Percentiles rank a stretch among this genome's conserved stretches.
Conservation (phyloP, 2,888 invertebrate genomes). For the Syrphus vitripennis region DNA sequence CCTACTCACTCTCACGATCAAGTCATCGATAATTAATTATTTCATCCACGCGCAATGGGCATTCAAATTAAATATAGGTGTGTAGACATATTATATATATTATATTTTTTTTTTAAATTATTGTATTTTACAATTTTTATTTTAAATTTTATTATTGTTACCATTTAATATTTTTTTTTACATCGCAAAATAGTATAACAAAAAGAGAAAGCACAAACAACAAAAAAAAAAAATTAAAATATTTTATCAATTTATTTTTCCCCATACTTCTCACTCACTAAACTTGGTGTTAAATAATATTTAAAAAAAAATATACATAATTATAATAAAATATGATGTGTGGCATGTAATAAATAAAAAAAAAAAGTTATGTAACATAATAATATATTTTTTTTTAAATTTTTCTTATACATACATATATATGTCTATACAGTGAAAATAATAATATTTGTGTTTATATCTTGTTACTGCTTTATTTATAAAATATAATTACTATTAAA, state of each 20-base stretch:
- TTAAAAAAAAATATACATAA: constrained; percentile 20
- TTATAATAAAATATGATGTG: constrained; percentile 20
- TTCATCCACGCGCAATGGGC: constrained; percentile 57
- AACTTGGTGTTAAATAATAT: constrained; percentile 49
- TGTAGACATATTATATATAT: constrained; percentile 48
- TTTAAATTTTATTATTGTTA: constrained; percentile 31
- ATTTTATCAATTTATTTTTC: constrained; percentile 35
- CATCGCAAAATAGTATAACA: constrained; percentile 13
- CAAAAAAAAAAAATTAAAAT: constrained; percentile 8
- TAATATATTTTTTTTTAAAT: not conserved
- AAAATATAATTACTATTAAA: not conserved
- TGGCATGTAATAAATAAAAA: constrained; percentile 43
- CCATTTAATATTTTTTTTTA: constrained; percentile 1
- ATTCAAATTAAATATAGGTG: constrained; percentile 64
- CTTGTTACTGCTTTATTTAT: not conserved
- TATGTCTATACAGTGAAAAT: constrained; percentile 19
- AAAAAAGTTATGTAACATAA: constrained; percentile 6
- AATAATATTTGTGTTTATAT: constrained; percentile 11
- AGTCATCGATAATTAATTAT: constrained; percentile 22
- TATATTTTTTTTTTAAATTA: constrained; percentile 23
- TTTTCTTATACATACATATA: not conserved
- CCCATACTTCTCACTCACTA: constrained; percentile 9
- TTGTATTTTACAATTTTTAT: constrained; percentile 9
- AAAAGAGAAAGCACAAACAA: constrained; percentile 63
- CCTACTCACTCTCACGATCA: constrained; percentile 15